Conservation (phyloP, 2,113 vertebrate genomes). For the Psophia crepitans region DNA sequence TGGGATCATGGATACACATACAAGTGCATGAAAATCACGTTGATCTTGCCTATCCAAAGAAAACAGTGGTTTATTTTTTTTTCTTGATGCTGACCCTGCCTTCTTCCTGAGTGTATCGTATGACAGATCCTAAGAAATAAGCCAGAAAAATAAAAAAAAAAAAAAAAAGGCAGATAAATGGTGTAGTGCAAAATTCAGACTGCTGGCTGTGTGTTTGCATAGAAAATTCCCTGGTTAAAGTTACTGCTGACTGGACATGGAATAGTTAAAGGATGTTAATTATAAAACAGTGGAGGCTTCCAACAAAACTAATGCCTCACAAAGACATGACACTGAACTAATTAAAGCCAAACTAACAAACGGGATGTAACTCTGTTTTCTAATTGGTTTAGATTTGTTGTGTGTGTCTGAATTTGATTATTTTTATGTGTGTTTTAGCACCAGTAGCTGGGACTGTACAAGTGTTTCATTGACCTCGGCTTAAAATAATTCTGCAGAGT, state of each 20-base stretch:
- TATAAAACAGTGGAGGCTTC: neutral
- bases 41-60: neutral
- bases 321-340: neutral
- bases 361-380: neutral
- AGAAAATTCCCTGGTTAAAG: neutral
- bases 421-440: neutral
- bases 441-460: neutral
- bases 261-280: neutral
- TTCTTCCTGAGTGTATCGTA: neutral
- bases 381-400: neutral
- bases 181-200: neutral
- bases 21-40: neutral
- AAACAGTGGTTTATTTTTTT: neutral
- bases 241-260: neutral
- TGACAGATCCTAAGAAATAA: neutral
- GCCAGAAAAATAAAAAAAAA: too few species aligned
- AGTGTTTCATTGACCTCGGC: neutral
- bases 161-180: neutral
- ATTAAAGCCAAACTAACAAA: slow-evolving; percentile 18
- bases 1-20: neutral
- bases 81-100: neutral
- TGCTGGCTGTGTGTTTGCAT: neutral
- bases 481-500: neutral
- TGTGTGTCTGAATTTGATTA: neutral
- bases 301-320: neutral